Base-by-base conservation (phyloP, 1,140 invertebrate species). In the Hyles vespertilio region DNA sequence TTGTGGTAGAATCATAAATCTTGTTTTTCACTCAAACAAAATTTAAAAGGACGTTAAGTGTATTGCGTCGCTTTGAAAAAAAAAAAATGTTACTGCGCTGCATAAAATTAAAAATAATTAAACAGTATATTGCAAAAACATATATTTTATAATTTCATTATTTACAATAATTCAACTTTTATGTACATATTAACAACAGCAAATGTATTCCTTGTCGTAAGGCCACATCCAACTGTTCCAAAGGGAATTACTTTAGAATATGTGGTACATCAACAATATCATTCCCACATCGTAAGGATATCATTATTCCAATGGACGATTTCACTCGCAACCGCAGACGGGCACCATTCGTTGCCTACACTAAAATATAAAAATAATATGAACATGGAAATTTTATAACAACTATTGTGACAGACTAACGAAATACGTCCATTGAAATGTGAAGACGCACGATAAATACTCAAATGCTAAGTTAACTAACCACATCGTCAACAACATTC, bases 81-180 rank as follows among this genome's bases (percentile, higher is more conserved):
- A 22, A 22, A 22, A 22, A 22, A 22, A 22, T 22, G 22, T 2
- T 22, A 22, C 22, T 22, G 36, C 4, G 4, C 4, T 40, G 36
- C 36, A 44, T 10, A 32, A 11, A 9, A 12, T 43, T 8, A 6
- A 44, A 22, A 43, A 34, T 11, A 48, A 56, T 46, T n/a, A 56
- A 1, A 11, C 54, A 48, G 3, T 6, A 36, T 81, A 80, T 87
- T 85, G 74, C 76, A 87, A 87, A 86, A 85, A 87, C 84, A 87
- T 89, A 88, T 88, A 87, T 83, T 88, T 84, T 80, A 84, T 84
- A 84, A 67, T 84, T 79, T 84, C 79, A 84, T 86, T 88, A 88
- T 87, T 85, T 87, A 88, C 85, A 88, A 88, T 88, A 88, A 76
- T 84, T 88, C 80, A 88, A 88, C 85, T 86, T 88, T 88, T 88